Conservation (phyloP, 2,113 vertebrate genomes). For the Salvator merianae region DNA sequence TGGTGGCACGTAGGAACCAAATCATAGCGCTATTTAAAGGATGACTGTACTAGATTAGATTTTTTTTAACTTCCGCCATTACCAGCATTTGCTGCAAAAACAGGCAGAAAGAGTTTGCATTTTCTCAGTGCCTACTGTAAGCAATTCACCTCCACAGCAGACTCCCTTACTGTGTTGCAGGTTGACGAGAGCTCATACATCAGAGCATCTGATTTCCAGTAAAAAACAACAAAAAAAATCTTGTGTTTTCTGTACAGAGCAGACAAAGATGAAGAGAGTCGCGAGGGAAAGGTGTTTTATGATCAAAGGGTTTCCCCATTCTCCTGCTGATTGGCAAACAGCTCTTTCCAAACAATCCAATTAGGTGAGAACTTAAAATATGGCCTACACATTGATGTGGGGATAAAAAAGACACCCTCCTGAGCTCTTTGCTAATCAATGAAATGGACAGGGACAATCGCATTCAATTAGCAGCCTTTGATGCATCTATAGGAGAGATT, state of each 20-base stretch:
- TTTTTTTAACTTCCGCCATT: too few relatives aligned
- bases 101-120: too few relatives aligned
- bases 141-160: rapidly evolving
- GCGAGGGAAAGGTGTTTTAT: background rate
- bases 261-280: background rate
- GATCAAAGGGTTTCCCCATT: background rate
- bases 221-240: background rate
- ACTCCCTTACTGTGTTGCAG: background rate
- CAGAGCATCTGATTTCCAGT: background rate
- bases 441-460: background rate
- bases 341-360: constrained; percentile 27
- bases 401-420: background rate
- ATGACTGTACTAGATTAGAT: too few relatives aligned
- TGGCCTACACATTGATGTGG: background rate
- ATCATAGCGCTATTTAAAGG: too few relatives aligned
- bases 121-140: background rate
- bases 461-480: background rate
- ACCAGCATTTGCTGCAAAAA: too few relatives aligned
- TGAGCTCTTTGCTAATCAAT: background rate
- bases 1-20: too few relatives aligned
- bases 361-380: constrained; percentile 22
- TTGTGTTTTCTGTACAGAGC: background rate
- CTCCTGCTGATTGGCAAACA: constrained; percentile 3
- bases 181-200: background rate
- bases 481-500: background rate